A percentile compares a stretch with the other conserved stretches of the same genome.
These are phyloP conservation scores for Dermochelys coriacea DNA, from an alignment of 2,797 vertebrate species.

Conservation along the genomic window DNA sequence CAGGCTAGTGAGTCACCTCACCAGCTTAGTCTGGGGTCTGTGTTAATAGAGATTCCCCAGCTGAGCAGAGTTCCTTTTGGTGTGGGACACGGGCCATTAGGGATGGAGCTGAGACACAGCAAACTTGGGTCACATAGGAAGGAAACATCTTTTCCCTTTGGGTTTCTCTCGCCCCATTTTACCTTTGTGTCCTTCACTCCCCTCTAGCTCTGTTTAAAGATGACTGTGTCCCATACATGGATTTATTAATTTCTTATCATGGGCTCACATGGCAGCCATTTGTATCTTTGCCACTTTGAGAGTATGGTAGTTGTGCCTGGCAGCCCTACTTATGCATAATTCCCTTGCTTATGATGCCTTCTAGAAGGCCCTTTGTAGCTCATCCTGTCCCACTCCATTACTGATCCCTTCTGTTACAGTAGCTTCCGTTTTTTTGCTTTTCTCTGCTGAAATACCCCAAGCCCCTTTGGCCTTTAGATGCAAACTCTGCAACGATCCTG, in stretches of 20 bases:
- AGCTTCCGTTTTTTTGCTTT: neutral
- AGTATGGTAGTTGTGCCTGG: neutral
- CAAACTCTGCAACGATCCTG: neutral
- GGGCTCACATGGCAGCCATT: neutral
- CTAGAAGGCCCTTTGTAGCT: neutral
- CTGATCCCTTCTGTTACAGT: neutral
- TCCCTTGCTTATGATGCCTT: neutral
- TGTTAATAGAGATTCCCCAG: neutral
- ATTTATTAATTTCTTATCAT: neutral
- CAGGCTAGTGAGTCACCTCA: neutral
- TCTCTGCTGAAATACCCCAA: neutral
- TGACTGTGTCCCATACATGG: neutral
- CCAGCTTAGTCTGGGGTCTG: neutral
- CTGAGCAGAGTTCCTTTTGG: neutral
- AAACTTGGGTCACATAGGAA: neutral
- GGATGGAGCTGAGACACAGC: neutral
- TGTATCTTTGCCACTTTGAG: neutral
- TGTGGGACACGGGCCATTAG: neutral
- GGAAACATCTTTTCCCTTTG: neutral
- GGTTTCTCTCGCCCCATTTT: neutral
- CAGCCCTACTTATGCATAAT: neutral
- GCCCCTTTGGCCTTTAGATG: neutral
- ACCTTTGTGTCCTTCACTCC: neutral
- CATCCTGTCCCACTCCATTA: neutral
- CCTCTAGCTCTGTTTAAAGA: neutral